These are phyloP conservation scores for Hypothenemus hampei DNA, from an alignment of 1,140 invertebrate genomes.

Conservation along the genomic window DNA sequence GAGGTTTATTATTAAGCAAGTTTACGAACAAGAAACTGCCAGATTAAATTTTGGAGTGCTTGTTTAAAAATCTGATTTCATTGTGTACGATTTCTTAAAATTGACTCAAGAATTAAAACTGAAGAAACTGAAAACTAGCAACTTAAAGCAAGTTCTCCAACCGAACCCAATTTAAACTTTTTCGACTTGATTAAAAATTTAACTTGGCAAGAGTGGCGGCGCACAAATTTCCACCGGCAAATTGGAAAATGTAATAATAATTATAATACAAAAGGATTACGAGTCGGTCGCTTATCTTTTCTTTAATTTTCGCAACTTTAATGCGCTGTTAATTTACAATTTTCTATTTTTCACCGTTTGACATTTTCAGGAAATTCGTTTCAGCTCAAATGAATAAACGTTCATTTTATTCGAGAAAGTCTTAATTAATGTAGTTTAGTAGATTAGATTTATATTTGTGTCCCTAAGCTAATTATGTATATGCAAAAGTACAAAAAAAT, in stretches of 20 bases:
- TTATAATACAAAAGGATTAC: constrained; percentile 20
- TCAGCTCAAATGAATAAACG: background rate
- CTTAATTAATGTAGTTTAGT: no score
- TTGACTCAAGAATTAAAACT: background rate
- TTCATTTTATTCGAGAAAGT: no score
- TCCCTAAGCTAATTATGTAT: no score
- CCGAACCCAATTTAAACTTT: constrained; percentile 17
- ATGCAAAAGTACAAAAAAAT: no score
- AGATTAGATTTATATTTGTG: no score
- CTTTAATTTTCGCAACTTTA: constrained; percentile 5
- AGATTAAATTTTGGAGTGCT: background rate
- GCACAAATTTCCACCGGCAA: constrained; percentile 7
- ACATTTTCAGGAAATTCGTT: background rate
- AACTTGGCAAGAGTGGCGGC: constrained; percentile 11
- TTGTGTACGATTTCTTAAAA: background rate
- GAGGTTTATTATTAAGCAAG: background rate
- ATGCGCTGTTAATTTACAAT: constrained; percentile 9
- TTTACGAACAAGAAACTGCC: no score
- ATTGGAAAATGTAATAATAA: constrained; percentile 18
- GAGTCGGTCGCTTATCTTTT: constrained; percentile 7
- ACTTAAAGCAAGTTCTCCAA: constrained; percentile 9
- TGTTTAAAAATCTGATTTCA: background rate
- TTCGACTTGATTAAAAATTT: constrained; percentile 22
- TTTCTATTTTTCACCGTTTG: background rate
- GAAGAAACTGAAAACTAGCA: constrained; percentile 10